A percentile compares a stretch with the other conserved stretches of the same genome.
These are phyloP conservation scores for Yponomeuta cagnagella DNA, from an alignment of 2,888 invertebrate genomes.

Conservation along the genomic window DNA sequence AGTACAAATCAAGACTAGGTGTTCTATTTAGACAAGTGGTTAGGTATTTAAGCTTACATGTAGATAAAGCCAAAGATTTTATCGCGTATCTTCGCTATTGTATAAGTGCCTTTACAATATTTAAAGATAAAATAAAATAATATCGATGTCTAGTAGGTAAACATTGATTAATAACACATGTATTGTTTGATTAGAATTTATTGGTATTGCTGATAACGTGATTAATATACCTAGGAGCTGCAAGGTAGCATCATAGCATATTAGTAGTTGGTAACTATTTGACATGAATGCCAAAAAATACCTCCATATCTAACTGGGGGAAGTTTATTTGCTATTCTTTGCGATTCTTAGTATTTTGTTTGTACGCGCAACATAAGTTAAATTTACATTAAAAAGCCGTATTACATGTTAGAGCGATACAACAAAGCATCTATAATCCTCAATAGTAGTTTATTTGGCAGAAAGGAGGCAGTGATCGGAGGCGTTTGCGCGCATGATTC, in stretches of 20 bases:
- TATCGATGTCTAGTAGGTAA: constrained; percentile 36
- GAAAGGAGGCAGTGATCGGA: constrained; percentile 47
- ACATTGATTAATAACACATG: constrained; percentile 43
- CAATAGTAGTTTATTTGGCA: constrained; percentile 53
- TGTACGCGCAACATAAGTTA: constrained; percentile 15
- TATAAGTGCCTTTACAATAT: constrained; percentile 63
- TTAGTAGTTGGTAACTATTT: neutral
- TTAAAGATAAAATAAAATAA: constrained; percentile 58
- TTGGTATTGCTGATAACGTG: constrained; percentile 52
- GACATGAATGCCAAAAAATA: neutral
- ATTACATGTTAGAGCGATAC: constrained; percentile 42
- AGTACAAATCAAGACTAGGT: neutral
- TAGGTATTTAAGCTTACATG: constrained; percentile 21
- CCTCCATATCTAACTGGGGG: constrained; percentile 26
- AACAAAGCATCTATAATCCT: constrained; percentile 47
- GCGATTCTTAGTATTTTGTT: neutral
- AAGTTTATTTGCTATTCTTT: neutral
- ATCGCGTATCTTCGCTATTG: constrained; percentile 41
- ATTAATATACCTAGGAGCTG: constrained; percentile 1
- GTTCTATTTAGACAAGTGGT: neutral
- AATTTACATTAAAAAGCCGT: constrained; percentile 49
- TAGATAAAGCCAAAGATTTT: constrained; percentile 55
- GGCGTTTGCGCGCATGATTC: constrained; percentile 63
- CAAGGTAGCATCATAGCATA: neutral
- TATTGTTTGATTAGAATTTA: constrained; percentile 67